Evolutionary conservation across 2,113 vertebrate species (phyloP), one percentile per base, ranked within the genome.

Genomic region (Spilogale gracilis): DNA sequence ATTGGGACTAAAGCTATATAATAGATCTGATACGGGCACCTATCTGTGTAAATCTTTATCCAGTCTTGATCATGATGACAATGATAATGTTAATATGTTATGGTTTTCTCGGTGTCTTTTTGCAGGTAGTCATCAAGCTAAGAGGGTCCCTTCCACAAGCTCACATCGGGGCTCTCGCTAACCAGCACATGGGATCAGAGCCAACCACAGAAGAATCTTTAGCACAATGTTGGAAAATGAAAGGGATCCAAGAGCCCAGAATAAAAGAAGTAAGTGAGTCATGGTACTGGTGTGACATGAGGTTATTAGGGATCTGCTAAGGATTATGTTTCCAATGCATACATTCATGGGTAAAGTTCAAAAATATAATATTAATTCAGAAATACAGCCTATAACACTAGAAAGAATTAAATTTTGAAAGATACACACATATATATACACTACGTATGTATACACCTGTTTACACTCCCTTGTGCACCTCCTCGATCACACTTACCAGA

Each of bases 401-500:
- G 30, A 16, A 1, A 7, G 63, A 30, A 52, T 69, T 78, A 45
- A 27, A 25, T 14, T 48, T 38, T 27, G 11, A 30, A 78, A 50
- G 23, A 5, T 71, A 18, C 2, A 10, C 27, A 25, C 13, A n/a
- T 60, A 2, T 7, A 69, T 21, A 56, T 56, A 56, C 27, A 6
- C 23, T 18, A 17, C 12, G 9, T 48, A 20, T 18, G 5, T 17
- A 17, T 14, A 12, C 0, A 0, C 13, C 17, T 32, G 0, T 23
- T 17, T n/a, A n/a, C 43, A 11, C 1, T 0, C 52, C 17, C 23
- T 43, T 9, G 10, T 9, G 2, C 9, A 17, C 17, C 6, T 18
- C 20, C 2, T 11, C 38, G 17, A 48, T 23, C 14, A 60, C 2
- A 14, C 25, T 48, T 2, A 18, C 8, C 7, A 17, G 38, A 48